Percentiles rank a stretch among this genome's conserved stretches.
Evolutionary conservation across 2,888 invertebrate species (phyloP).

Genomic region (Tenthredo notha): DNA sequence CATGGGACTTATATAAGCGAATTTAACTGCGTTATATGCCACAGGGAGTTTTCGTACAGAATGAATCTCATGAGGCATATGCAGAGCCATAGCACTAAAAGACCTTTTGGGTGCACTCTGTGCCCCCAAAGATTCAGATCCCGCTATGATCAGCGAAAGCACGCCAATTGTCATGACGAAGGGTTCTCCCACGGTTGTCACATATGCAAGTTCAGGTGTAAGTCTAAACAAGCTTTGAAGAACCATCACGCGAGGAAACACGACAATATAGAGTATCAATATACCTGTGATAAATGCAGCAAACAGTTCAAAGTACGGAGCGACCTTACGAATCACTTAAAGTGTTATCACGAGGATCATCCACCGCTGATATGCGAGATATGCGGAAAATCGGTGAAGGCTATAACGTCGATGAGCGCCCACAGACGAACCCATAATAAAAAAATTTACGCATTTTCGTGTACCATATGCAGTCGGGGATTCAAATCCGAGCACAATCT

Average conservation of each 20-base stretch:
- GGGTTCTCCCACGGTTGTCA: constrained; percentile 44
- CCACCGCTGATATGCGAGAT: constrained; percentile 62
- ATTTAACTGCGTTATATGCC: constrained; percentile 53
- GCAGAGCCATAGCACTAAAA: constrained; percentile 58
- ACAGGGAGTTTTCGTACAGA: constrained; percentile 56
- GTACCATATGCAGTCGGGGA: constrained; percentile 66
- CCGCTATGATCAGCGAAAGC: constrained; percentile 54
- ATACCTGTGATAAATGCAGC: constrained; percentile 65
- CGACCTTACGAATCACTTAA: constrained; percentile 64
- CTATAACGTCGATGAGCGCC: constrained; percentile 64
- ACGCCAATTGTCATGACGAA: constrained; percentile 40
- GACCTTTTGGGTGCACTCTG: constrained; percentile 8
- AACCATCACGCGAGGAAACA: constrained; percentile 60
- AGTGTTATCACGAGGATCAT: constrained; percentile 58
- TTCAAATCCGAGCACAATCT: constrained; percentile 66
- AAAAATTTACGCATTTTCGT: constrained; percentile 60
- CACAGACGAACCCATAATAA: constrained; percentile 70
- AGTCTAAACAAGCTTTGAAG: constrained; percentile 58
- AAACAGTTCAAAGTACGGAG: constrained; percentile 64
- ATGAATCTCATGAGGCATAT: constrained; percentile 62
- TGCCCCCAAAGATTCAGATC: constrained; percentile 55
- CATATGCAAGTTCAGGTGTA: constrained; percentile 58
- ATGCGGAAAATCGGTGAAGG: constrained; percentile 62
- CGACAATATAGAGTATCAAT: constrained; percentile 56
- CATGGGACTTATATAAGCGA: not conserved